Evolutionary conservation across 2,113 vertebrate species (phyloP).

Genomic region (Nymphicus hollandicus): DNA sequence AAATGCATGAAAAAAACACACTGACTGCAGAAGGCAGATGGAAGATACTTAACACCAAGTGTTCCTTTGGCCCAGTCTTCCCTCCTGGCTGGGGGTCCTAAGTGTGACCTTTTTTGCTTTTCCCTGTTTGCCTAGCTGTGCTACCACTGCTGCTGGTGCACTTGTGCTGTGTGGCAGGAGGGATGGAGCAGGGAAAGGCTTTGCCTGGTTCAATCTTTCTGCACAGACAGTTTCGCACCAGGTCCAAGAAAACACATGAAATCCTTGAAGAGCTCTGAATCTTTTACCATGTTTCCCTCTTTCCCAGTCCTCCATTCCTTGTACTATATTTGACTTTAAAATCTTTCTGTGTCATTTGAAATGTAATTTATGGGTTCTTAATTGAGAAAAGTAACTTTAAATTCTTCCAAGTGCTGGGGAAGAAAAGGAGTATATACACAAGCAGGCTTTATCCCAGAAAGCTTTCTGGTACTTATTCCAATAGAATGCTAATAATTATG

Average conservation of each 20-base stretch:
- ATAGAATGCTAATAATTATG: conserved; percentile 65
- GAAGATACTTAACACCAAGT: not conserved
- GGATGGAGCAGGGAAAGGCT: fast-evolving
- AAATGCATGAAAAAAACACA: fast-evolving
- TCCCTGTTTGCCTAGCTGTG: not conserved
- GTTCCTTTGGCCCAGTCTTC: too few species aligned
- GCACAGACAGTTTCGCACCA: fast-evolving
- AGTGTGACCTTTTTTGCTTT: fast-evolving
- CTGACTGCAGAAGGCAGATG: not conserved
- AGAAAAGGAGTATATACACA: not conserved
- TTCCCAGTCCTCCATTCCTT: not conserved
- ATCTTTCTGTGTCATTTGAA: not conserved
- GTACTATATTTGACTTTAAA: not conserved
- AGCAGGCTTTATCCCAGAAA: not conserved
- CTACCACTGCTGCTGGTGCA: not conserved
- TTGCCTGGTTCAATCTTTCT: not conserved
- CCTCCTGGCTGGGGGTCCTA: not conserved
- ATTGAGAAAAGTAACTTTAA: not conserved
- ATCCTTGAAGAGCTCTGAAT: not conserved
- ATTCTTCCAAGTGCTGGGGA: not conserved
- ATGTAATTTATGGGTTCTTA: not conserved
- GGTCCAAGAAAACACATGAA: fast-evolving
- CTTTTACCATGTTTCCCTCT: not conserved
- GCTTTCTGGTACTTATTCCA: conserved; percentile 22
- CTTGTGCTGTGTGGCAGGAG: not conserved